Percentiles rank a stretch among this genome's conserved stretches.
phyloP scores from a whole-genome alignment of 2,113 vertebrate species.

The Acrocephalus arundinaceus region DNA sequence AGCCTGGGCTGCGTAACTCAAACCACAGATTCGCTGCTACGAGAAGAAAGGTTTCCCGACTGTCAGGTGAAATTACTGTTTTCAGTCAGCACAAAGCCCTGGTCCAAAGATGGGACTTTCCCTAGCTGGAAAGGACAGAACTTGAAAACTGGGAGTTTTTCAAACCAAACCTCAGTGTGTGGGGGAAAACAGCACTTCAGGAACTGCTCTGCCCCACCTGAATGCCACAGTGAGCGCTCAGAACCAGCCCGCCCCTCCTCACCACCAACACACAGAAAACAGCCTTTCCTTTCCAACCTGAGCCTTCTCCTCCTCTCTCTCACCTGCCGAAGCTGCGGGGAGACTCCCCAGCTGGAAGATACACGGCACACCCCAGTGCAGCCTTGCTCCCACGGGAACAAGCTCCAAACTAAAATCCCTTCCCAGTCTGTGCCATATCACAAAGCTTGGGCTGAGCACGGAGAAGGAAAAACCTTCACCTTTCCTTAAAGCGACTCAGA shows the following conservation, averaged over 20 bases:
- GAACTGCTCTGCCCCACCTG: background rate
- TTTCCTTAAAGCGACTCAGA: background rate
- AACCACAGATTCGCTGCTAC: background rate
- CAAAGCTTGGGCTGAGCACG: background rate
- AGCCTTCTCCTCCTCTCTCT: background rate
- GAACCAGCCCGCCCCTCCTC: background rate
- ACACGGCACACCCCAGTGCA: background rate
- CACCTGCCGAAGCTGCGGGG: background rate
- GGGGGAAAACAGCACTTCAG: background rate
- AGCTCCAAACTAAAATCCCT: background rate
- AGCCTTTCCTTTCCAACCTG: background rate
- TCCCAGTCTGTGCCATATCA: fast-evolving
- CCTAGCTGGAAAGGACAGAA: background rate
- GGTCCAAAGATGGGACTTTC: background rate
- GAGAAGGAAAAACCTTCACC: background rate
- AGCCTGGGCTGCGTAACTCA: background rate
- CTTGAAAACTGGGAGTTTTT: background rate
- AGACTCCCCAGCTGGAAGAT: background rate
- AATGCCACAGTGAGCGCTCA: background rate
- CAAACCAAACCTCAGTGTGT: background rate
- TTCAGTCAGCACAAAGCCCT: background rate
- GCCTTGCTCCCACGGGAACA: background rate
- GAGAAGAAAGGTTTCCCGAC: background rate
- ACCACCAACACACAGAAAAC: background rate
- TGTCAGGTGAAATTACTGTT: background rate